These are phyloP conservation scores for Cynodonichthys magdalenae DNA, from an alignment of 2,797 vertebrate genomes.

Conservation along the genomic window DNA sequence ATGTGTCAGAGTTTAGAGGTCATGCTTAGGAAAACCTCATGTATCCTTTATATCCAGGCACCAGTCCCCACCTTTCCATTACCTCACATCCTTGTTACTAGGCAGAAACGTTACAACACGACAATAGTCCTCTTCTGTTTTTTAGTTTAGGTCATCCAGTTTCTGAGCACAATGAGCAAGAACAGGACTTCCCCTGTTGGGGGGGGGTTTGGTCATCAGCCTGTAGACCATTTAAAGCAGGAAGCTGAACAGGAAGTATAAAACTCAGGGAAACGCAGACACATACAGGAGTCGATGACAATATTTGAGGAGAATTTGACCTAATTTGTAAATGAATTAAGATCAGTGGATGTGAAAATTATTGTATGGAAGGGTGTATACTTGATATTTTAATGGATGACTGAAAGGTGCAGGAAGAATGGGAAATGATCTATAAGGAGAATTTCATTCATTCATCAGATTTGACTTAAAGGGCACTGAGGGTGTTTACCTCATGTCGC, in stretches of 20 bases:
- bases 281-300: not conserved
- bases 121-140: slow-evolving; percentile 9
- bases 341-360: not conserved
- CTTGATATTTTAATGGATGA: too few species aligned
- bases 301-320: slow-evolving; percentile 5
- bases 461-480: too few species aligned
- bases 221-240: slow-evolving; percentile 22
- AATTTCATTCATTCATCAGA: too few species aligned
- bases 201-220: slow-evolving; percentile 48
- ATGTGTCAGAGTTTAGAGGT: slow-evolving; percentile 49
- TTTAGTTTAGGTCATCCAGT: slow-evolving; percentile 33
- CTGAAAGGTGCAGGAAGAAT: too few species aligned
- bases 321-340: not conserved
- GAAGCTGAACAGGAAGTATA: slow-evolving; percentile 11
- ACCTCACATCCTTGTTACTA: slow-evolving; percentile 49
- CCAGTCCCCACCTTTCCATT: slow-evolving; percentile 26
- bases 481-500: too few species aligned
- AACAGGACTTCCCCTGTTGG: slow-evolving; percentile 62
- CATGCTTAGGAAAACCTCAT: slow-evolving; percentile 69
- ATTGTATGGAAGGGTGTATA: too few species aligned
- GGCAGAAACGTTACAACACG: slow-evolving; percentile 28
- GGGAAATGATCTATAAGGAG: too few species aligned
- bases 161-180: slow-evolving; percentile 45
- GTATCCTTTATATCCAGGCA: slow-evolving; percentile 52
- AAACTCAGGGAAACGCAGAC: too few species aligned